These are phyloP conservation scores for Zaprionus capensis DNA, from an alignment of 1,140 invertebrate species.

Conservation along the genomic window DNA sequence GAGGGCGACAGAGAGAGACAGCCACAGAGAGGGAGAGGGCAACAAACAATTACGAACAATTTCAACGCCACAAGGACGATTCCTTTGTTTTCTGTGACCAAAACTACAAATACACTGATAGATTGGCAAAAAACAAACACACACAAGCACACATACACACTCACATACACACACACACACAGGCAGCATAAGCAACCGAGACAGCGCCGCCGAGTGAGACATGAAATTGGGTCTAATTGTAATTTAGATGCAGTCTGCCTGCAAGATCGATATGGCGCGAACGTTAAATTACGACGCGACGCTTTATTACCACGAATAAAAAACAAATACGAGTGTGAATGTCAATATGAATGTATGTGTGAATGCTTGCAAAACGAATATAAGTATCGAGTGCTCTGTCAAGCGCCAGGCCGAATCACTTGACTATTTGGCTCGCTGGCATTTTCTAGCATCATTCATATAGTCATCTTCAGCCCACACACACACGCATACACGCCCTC, in stretches of 20 bases:
- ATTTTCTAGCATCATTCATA: slow-evolving; percentile 70
- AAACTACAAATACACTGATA: slow-evolving; percentile 43
- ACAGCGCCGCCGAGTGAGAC: not conserved
- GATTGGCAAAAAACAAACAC: not conserved
- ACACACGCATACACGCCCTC: not conserved
- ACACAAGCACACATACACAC: not conserved
- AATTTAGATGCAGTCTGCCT: slow-evolving; percentile 66
- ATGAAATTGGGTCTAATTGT: slow-evolving; percentile 66
- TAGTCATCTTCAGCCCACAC: slow-evolving; percentile 46
- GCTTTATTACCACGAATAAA: not conserved
- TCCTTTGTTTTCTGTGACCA: slow-evolving; percentile 23
- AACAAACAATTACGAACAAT: slow-evolving; percentile 69
- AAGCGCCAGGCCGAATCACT: slow-evolving; percentile 35
- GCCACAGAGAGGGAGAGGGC: slow-evolving; percentile 1
- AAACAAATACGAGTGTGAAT: not conserved
- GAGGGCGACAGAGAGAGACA: not conserved
- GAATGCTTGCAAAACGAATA: not conserved
- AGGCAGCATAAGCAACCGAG: not conserved
- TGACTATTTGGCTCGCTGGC: slow-evolving; percentile 48
- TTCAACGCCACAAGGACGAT: slow-evolving; percentile 52
- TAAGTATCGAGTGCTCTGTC: slow-evolving; percentile 24
- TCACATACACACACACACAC: not conserved
- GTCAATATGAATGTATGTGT: not conserved
- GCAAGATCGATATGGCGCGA: slow-evolving; percentile 48
- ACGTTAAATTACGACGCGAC: slow-evolving; percentile 60